phyloP scores from a whole-genome alignment of 2,113 vertebrate genomes.

The Macrotus californicus region DNA sequence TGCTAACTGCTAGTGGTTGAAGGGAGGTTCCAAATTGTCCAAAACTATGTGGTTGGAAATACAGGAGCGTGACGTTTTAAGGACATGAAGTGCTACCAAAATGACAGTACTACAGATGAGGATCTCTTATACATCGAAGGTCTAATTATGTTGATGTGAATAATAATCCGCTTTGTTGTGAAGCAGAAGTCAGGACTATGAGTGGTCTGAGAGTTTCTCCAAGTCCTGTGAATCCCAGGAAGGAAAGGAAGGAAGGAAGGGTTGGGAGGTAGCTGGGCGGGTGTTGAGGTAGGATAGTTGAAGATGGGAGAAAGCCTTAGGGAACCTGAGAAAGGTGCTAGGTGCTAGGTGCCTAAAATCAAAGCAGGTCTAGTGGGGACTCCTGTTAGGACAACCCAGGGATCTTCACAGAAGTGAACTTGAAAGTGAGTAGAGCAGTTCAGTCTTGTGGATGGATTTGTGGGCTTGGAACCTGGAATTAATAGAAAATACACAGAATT shows the following conservation, averaged over 20 bases:
- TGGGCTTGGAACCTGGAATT: not conserved
- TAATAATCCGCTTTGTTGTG: not conserved
- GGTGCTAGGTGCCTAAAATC: not conserved
- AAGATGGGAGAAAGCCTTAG: not conserved
- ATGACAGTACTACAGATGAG: not conserved
- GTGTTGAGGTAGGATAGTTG: not conserved
- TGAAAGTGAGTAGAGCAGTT: not conserved
- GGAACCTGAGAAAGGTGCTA: not conserved
- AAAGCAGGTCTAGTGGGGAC: not conserved
- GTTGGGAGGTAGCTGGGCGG: not conserved
- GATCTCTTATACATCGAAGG: not conserved
- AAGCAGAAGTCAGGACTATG: not conserved
- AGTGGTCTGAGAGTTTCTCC: not conserved
- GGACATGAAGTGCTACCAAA: not conserved
- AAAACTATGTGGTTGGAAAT: conserved; percentile 3
- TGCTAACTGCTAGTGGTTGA: not conserved
- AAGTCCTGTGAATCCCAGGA: not conserved
- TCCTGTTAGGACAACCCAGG: not conserved
- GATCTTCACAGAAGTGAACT: not conserved
- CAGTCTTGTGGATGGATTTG: not conserved
- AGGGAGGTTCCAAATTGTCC: not conserved
- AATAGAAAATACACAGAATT: not conserved
- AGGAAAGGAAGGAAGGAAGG: not conserved
- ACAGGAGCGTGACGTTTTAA: not conserved
- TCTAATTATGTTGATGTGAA: not conserved